These are phyloP conservation scores for Drosophila helvetica DNA, from an alignment of 2,888 invertebrate genomes.

Conservation along the genomic window DNA sequence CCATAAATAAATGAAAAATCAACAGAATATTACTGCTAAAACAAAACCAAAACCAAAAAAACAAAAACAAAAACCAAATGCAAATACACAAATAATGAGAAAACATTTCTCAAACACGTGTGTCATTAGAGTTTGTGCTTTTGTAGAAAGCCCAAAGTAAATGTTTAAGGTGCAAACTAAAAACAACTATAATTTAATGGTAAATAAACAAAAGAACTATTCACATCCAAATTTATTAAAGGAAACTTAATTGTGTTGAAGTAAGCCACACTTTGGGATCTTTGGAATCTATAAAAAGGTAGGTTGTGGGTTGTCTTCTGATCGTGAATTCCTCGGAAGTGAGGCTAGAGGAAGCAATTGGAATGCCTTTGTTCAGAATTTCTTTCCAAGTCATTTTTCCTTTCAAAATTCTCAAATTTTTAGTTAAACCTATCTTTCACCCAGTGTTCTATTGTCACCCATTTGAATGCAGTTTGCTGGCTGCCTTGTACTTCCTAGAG, in stretches of 20 bases:
- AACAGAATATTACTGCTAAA: not conserved
- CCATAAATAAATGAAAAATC: slow-evolving; percentile 1
- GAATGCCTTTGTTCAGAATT: not conserved
- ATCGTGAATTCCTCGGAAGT: too few relatives aligned
- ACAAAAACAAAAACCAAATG: slow-evolving; percentile 1
- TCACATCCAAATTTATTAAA: not conserved
- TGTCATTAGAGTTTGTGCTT: not conserved
- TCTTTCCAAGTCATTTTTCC: not conserved
- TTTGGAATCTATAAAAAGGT: not conserved
- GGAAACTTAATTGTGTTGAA: not conserved
- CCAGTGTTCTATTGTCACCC: not conserved
- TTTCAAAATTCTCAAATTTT: slow-evolving; percentile 11
- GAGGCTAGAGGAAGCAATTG: too few relatives aligned
- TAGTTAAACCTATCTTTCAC: not conserved
- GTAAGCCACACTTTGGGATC: not conserved
- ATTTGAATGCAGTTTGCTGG: not conserved
- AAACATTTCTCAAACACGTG: slow-evolving; percentile 4
- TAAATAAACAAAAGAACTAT: not conserved
- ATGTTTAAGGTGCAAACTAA: not conserved
- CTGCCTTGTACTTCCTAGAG: not conserved
- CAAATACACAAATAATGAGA: slow-evolving; percentile 9
- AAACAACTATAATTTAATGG: not conserved
- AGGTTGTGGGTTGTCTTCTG: not conserved
- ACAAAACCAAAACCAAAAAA: not conserved
- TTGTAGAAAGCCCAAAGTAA: not conserved